phyloP scores from a whole-genome alignment of 2,797 vertebrate species.

The Perodicticus potto region DNA sequence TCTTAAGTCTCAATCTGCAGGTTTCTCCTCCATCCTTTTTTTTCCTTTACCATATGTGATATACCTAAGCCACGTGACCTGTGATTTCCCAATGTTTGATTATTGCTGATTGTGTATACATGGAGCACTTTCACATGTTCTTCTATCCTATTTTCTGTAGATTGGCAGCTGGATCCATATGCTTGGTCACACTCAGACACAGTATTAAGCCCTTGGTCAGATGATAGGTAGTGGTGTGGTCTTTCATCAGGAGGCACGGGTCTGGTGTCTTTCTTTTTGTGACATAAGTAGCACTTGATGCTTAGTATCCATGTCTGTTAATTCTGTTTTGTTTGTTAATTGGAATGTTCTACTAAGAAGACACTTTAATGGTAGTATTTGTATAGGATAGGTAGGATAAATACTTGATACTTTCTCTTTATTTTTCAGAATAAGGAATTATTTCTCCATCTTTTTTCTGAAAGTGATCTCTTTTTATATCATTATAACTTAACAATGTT shows the following conservation, averaged over 20 bases:
- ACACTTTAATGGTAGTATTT: background rate
- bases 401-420: background rate
- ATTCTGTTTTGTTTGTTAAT: background rate
- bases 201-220: background rate
- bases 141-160: background rate
- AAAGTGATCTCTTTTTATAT: background rate
- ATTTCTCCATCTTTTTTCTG: background rate
- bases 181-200: background rate
- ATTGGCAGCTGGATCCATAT: background rate
- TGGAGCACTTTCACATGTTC: background rate
- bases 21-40: background rate
- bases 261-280: background rate
- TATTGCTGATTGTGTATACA: background rate
- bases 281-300: background rate
- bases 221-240: background rate
- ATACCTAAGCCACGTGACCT: background rate
- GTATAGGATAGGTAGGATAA: background rate
- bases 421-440: slow-evolving; percentile 18
- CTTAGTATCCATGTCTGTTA: background rate
- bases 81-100: background rate
- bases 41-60: background rate
- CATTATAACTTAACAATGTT: background rate
- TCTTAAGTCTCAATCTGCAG: background rate
- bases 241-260: background rate
- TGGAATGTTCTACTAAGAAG: background rate